A percentile compares a stretch with the other conserved stretches of the same genome.
phyloP scores from a whole-genome alignment of 2,113 vertebrate genomes.

The Protomyctophum bolini region DNA sequence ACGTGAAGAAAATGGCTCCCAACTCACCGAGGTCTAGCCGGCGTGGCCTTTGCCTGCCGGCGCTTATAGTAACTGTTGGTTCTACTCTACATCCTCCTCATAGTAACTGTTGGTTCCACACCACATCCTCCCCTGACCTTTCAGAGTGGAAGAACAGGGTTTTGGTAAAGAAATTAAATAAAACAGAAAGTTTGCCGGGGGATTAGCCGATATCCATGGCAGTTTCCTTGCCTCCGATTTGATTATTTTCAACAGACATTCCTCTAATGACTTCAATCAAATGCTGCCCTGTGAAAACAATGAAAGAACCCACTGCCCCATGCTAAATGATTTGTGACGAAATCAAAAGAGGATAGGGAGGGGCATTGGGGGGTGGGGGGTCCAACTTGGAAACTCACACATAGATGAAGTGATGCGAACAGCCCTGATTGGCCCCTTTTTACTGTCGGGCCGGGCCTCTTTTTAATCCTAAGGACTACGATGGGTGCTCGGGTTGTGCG shows the following conservation, averaged over 20 bases:
- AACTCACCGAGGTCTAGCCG: slow-evolving; percentile 8
- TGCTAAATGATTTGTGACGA: slow-evolving; percentile 44
- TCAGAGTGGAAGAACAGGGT: slow-evolving; percentile 15
- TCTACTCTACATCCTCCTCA: slow-evolving; percentile 13
- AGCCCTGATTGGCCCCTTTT: slow-evolving; percentile 26
- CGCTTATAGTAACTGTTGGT: too few species aligned
- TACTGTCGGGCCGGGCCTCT: slow-evolving; percentile 10
- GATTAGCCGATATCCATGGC: slow-evolving; percentile 23
- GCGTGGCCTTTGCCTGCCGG: slow-evolving; percentile 7
- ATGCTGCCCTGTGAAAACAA: slow-evolving; percentile 12
- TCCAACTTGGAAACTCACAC: slow-evolving; percentile 23
- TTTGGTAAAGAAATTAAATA: neutral
- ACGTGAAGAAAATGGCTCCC: slow-evolving; percentile 18
- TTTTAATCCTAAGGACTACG: neutral
- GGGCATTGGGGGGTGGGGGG: too few species aligned
- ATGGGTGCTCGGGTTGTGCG: neutral
- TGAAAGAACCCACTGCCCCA: slow-evolving; percentile 8
- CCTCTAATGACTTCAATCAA: slow-evolving; percentile 38
- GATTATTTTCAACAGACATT: slow-evolving; percentile 35
- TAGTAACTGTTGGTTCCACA: slow-evolving; percentile 4
- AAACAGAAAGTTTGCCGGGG: neutral
- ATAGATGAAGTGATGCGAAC: slow-evolving; percentile 38
- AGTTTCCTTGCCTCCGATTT: slow-evolving; percentile 29
- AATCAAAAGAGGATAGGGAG: slow-evolving; percentile 16
- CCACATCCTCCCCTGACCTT: slow-evolving; percentile 6